These are phyloP conservation scores for Lycaon pictus DNA, from an alignment of 2,113 vertebrate species.

Conservation along the genomic window DNA sequence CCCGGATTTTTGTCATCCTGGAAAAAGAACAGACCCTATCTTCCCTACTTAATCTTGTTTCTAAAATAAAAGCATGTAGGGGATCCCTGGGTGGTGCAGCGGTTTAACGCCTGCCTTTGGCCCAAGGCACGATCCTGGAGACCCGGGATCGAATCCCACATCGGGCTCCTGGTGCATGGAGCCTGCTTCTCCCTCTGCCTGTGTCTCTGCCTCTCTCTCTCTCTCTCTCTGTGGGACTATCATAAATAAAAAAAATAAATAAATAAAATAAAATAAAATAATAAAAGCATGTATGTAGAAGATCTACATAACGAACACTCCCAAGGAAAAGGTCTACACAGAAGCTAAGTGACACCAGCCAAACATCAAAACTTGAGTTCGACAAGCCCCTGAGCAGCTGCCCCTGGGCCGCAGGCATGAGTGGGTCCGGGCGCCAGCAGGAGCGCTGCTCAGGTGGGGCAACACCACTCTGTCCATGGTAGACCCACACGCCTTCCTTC, in stretches of 20 bases:
- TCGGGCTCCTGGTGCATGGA: no score
- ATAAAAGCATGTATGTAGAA: background rate
- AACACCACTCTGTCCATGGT: background rate
- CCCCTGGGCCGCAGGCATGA: background rate
- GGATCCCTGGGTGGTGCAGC: no score
- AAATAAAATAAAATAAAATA: background rate
- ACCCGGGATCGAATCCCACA: no score
- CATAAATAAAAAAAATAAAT: no score
- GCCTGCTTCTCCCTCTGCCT: no score
- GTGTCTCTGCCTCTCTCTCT: no score
- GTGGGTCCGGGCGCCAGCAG: no score
- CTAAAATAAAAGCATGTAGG: constrained; percentile 10
- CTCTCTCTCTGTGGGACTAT: no score
- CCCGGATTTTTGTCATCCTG: background rate
- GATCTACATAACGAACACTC: background rate
- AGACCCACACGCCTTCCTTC: no score
- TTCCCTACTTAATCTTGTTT: background rate
- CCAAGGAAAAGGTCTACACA: background rate
- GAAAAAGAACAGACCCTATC: background rate
- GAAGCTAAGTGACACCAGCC: background rate
- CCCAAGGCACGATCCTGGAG: no score
- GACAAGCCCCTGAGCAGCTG: background rate
- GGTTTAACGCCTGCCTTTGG: no score
- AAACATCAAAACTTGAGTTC: background rate
- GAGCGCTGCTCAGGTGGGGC: no score